Percentiles rank a stretch among this genome's conserved stretches.
Conservation (phyloP, 1,140 invertebrate genomes). For the Zaprionus capensis region DNA sequence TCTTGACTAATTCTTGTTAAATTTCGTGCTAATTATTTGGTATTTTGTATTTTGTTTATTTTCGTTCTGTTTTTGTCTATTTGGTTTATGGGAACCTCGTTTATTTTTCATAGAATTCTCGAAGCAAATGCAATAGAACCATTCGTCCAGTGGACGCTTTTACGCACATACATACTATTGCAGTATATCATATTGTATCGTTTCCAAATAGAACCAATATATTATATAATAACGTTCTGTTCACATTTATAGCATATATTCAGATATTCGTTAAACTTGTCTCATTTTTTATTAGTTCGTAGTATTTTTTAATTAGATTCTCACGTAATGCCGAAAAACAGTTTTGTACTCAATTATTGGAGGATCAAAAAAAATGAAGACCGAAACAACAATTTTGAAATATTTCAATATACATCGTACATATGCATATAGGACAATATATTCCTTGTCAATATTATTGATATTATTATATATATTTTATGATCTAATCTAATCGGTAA, state of each 20-base stretch:
- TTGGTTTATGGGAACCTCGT: conserved; percentile 32
- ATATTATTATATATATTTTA: conserved; percentile 9
- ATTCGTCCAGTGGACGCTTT: not conserved
- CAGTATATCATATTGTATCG: not conserved
- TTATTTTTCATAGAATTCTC: conserved; percentile 11
- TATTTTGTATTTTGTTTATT: conserved; percentile 23
- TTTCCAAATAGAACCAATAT: not conserved
- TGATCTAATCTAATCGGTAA: conserved; percentile 15
- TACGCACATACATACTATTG: conserved; percentile 2
- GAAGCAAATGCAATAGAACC: conserved; percentile 10
- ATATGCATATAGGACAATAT: conserved; percentile 1
- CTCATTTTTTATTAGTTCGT: conserved; percentile 19
- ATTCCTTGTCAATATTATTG: not conserved
- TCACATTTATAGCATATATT: conserved; percentile 12
- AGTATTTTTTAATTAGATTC: conserved; percentile 28
- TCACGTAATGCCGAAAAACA: conserved; percentile 26
- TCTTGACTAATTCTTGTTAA: conserved; percentile 41
- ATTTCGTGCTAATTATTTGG: conserved; percentile 54
- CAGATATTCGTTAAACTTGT: conserved; percentile 13
- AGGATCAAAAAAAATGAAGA: conserved; percentile 20
- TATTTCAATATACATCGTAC: conserved; percentile 9
- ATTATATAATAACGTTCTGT: conserved; percentile 4
- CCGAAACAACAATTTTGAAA: conserved; percentile 41
- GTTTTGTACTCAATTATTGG: conserved; percentile 52
- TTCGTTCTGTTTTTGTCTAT: conserved; percentile 22